A percentile compares a stretch with the other conserved stretches of the same genome.
Conservation (phyloP, 2,113 vertebrate genomes). For the Paramormyrops kingsleyae region DNA sequence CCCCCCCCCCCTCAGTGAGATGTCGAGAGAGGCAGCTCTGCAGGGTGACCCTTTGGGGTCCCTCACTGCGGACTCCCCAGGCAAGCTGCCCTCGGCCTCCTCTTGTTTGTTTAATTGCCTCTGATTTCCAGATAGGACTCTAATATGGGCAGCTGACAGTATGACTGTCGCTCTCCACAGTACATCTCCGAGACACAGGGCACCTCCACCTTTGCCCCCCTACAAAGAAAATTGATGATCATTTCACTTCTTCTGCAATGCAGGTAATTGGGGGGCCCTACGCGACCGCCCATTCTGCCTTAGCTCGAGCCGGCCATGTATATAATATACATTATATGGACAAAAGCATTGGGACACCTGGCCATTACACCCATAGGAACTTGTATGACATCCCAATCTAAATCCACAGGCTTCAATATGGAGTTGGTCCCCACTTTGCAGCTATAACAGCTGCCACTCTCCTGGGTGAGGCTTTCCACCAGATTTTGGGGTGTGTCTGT, state of each 20-base stretch:
- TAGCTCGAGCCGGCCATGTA: no score
- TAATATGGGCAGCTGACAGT: constrained; percentile 14
- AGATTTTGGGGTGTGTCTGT: no score
- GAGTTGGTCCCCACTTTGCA: no score
- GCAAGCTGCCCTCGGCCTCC: not conserved
- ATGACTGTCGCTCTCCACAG: constrained; percentile 24
- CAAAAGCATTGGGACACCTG: no score
- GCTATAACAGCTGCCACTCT: no score
- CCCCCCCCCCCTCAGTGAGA: not conserved
- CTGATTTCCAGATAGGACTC: constrained; percentile 17
- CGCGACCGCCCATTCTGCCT: no score
- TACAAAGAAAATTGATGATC: not conserved
- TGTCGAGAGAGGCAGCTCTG: not conserved
- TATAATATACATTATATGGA: no score
- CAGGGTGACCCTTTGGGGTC: not conserved
- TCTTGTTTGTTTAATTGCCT: not conserved
- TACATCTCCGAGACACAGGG: no score
- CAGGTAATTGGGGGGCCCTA: not conserved
- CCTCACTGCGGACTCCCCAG: not conserved
- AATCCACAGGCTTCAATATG: no score
- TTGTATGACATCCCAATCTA: no score
- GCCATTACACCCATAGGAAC: no score
- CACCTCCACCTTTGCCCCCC: not conserved
- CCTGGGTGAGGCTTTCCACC: no score
- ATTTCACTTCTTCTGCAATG: not conserved